phyloP scores from a whole-genome alignment of 2,888 invertebrate genomes.

The Anthrax anthrax region DNA sequence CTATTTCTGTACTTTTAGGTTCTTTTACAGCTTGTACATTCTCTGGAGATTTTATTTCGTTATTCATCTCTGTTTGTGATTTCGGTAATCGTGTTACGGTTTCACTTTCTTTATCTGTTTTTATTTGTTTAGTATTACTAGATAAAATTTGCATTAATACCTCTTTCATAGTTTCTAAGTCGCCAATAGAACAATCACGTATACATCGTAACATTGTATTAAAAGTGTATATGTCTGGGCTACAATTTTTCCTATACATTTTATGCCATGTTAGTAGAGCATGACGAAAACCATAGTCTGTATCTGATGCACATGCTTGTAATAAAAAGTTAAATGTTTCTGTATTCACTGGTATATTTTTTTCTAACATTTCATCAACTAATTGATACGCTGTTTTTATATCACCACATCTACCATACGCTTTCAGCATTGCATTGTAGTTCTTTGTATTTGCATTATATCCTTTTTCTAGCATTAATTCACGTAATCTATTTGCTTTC shows the following conservation, averaged over 20 bases:
- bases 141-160: slow-evolving; percentile 30
- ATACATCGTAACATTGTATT: slow-evolving; percentile 68
- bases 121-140: neutral
- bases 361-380: slow-evolving; percentile 69
- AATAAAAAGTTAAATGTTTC: slow-evolving; percentile 67
- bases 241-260: slow-evolving; percentile 49
- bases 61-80: neutral
- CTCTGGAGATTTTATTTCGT: neutral
- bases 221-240: slow-evolving; percentile 58
- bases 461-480: slow-evolving; percentile 53
- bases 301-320: slow-evolving; percentile 70
- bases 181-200: slow-evolving; percentile 68
- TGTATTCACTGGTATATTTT: slow-evolving; percentile 43
- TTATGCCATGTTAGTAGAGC: slow-evolving; percentile 76
- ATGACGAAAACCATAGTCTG: slow-evolving; percentile 64
- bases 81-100: neutral
- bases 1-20: neutral
- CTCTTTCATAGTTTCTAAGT: slow-evolving; percentile 41
- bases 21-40: neutral
- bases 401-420: slow-evolving; percentile 74
- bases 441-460: slow-evolving; percentile 57
- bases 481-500: slow-evolving; percentile 48
- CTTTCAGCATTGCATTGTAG: slow-evolving; percentile 83
- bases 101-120: neutral
- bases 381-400: slow-evolving; percentile 60